phyloP scores from a whole-genome alignment of 2,797 vertebrate genomes.

The Acestrorhynchus altus region DNA sequence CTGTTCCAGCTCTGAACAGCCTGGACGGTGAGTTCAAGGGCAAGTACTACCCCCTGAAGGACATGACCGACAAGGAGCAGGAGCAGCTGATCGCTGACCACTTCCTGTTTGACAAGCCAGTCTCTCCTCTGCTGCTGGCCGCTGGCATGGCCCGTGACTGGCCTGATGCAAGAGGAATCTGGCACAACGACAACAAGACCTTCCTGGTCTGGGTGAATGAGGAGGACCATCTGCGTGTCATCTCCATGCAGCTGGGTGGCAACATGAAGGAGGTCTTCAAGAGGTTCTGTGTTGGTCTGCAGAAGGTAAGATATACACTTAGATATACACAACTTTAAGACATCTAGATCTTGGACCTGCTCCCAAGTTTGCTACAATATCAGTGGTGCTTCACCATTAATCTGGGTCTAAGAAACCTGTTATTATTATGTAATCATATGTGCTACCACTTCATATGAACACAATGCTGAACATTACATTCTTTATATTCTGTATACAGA shows the following conservation, averaged over 20 bases:
- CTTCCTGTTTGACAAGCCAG: conserved; percentile 88
- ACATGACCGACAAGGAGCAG: conserved; percentile 84
- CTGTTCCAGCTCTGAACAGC: conserved; percentile 78
- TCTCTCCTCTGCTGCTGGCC: conserved; percentile 84
- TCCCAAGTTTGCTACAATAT: background rate
- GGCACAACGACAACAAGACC: conserved; percentile 85
- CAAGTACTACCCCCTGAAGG: conserved; percentile 85
- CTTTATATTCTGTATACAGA: conserved; percentile 67
- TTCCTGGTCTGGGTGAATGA: conserved; percentile 89
- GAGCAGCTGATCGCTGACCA: conserved; percentile 87
- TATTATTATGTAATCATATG: background rate
- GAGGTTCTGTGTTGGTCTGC: conserved; percentile 84
- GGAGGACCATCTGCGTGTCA: conserved; percentile 86
- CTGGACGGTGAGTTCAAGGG: conserved; percentile 86
- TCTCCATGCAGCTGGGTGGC: conserved; percentile 86
- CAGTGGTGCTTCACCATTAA: background rate
- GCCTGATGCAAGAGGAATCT: conserved; percentile 87
- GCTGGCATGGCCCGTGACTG: conserved; percentile 89
- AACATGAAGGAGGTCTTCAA: conserved; percentile 89
- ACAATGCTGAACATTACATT: background rate
- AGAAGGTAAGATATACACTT: conserved; percentile 72
- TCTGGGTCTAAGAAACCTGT: background rate
- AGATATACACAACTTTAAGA: background rate
- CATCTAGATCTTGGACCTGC: too few species aligned
- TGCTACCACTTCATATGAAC: background rate